phyloP scores from a whole-genome alignment of 1,140 invertebrate genomes.

The Apis florea region DNA sequence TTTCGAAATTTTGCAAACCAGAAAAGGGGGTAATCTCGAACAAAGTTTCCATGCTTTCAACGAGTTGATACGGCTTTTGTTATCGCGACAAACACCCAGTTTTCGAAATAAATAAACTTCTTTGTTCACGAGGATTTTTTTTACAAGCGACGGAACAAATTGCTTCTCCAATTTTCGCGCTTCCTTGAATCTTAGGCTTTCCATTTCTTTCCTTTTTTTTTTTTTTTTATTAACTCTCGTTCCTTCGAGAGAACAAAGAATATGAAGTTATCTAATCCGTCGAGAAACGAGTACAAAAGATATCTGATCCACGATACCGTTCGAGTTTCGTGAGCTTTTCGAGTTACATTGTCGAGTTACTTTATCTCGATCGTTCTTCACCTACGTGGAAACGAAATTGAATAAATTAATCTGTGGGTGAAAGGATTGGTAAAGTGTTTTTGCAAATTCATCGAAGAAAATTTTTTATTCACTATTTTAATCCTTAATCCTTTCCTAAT shows the following conservation, averaged over 20 bases:
- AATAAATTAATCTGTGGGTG: not conserved
- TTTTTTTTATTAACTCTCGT: no score
- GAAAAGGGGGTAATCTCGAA: conserved; percentile 20
- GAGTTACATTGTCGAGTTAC: not conserved
- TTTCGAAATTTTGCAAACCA: not conserved
- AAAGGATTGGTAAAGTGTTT: no score
- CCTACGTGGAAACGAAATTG: not conserved
- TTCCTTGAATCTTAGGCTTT: not conserved
- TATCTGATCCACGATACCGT: not conserved
- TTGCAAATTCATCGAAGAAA: no score
- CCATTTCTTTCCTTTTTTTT: no score
- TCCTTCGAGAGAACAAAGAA: not conserved
- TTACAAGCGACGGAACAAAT: not conserved
- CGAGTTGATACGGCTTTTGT: conserved; percentile 52
- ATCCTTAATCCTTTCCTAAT: no score
- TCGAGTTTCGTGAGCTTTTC: not conserved
- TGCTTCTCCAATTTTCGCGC: not conserved
- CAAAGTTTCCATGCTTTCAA: conserved; percentile 47
- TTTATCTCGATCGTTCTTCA: not conserved
- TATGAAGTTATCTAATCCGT: not conserved
- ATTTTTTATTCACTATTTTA: no score
- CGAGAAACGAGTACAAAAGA: not conserved
- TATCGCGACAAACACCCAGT: conserved; percentile 11
- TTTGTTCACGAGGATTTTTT: not conserved
- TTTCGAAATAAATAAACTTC: conserved; percentile 2